phyloP scores from a whole-genome alignment of 2,888 invertebrate species.

The Cordylochernes scorpioides region DNA sequence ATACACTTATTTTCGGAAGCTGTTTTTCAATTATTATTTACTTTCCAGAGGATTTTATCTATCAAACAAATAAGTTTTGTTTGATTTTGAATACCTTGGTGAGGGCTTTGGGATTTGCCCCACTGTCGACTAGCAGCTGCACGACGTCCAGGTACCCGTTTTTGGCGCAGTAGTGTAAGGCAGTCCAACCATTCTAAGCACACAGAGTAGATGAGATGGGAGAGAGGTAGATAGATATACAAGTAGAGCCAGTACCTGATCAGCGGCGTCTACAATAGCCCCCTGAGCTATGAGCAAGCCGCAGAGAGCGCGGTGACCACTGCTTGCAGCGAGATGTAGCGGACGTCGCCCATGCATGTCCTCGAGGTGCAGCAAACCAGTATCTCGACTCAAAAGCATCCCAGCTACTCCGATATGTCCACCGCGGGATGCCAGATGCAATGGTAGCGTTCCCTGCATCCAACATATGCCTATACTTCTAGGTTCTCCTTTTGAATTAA shows the following conservation, averaged over 20 bases:
- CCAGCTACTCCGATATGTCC: constrained; percentile 94
- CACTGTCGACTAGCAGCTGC: constrained; percentile 72
- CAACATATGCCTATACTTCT: too few relatives aligned
- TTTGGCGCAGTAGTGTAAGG: too few relatives aligned
- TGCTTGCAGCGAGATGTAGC: constrained; percentile 80
- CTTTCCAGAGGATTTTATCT: too few relatives aligned
- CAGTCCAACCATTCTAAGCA: constrained; percentile 60
- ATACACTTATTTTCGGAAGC: too few relatives aligned
- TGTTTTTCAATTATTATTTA: too few relatives aligned
- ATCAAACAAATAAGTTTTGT: too few relatives aligned
- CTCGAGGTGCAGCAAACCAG: constrained; percentile 60
- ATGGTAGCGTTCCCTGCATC: constrained; percentile 75
- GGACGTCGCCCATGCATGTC: constrained; percentile 88
- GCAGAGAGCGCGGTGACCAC: constrained; percentile 95
- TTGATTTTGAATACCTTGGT: constrained; percentile 33
- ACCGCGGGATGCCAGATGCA: constrained; percentile 91
- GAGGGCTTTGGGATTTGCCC: constrained; percentile 77
- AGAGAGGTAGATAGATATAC: too few relatives aligned
- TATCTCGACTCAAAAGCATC: constrained; percentile 75
- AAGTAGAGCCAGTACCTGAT: too few relatives aligned
- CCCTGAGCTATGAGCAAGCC: constrained; percentile 91
- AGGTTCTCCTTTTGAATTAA: too few relatives aligned
- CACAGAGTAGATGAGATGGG: too few relatives aligned
- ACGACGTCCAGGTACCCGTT: constrained; percentile 88
- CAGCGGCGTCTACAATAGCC: constrained; percentile 88